These are phyloP conservation scores for Upupa epops DNA, from an alignment of 2,113 vertebrate genomes.

Conservation along the genomic window DNA sequence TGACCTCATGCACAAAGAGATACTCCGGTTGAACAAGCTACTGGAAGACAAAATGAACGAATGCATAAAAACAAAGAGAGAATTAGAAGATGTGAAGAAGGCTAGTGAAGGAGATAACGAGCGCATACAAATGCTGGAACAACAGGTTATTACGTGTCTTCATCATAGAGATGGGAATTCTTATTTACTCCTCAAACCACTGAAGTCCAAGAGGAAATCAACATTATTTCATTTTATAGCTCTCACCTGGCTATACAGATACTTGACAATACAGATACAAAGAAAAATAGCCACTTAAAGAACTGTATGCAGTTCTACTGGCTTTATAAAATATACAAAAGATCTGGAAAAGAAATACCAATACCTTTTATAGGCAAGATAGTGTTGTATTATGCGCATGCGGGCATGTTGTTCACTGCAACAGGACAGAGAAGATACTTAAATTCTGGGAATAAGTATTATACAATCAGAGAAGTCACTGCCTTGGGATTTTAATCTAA, in stretches of 20 bases:
- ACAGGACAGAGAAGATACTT: neutral
- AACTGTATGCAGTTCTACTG: neutral
- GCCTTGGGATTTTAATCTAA: neutral
- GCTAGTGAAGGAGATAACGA: constrained; percentile 70
- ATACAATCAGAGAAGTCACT: neutral
- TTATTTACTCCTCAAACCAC: neutral
- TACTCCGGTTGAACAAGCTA: constrained; percentile 83
- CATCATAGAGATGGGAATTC: neutral
- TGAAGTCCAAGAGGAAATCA: neutral
- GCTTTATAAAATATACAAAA: neutral
- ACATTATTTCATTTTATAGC: neutral
- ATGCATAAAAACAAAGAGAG: constrained; percentile 62
- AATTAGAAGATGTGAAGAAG: constrained; percentile 66
- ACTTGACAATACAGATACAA: neutral
- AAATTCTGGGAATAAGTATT: neutral
- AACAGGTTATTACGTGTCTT: constrained; percentile 82
- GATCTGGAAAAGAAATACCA: neutral
- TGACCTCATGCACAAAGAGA: constrained; percentile 84
- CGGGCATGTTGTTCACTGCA: too few relatives aligned
- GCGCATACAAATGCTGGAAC: constrained; percentile 87
- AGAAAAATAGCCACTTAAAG: neutral
- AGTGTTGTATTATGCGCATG: too few relatives aligned
- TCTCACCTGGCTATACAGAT: neutral
- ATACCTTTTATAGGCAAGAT: neutral
- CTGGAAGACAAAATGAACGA: constrained; percentile 84